Evolutionary conservation across 1,140 invertebrate species (phyloP), one percentile per base, ranked within the genome.

Genomic region (Aleiodes sp.): DNA sequence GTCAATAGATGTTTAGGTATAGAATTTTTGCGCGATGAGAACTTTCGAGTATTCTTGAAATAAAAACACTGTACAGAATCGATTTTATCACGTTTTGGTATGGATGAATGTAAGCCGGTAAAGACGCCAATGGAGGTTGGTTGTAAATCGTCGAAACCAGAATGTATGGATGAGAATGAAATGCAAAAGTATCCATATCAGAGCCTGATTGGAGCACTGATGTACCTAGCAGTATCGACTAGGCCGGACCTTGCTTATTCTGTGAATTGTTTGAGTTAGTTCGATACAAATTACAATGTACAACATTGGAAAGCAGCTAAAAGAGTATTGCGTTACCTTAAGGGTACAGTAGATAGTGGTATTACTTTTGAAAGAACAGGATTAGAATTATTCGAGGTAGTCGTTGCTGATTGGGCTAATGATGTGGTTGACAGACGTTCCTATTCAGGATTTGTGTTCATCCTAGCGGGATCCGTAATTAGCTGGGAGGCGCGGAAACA

Each of bases 241-340:
- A 70, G 87, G 52, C 86, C 86, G 21, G 86, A 88, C 73, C 83
- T 88, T 41, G 64, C 81, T 7, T 87, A 77, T 74, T 70, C 82
- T 28, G 83, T 88, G 0, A 80, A 76, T 66, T 61, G 2, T 10
- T 37, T 69, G 4, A 62, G 57, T 39, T 59, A 69, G 39, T 68
- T 39, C 35, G 61, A 68, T 28, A 31, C 37, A 24, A 57, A 43
- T 16, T 26, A 68, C 19, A 61, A 41, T 16, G 10, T n/a, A 12
- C 2, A n/a, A 29, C 67, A 69, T 31, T 69, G 67, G 67, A 21
- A 24, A 1, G 67, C 67, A 35, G 59, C 70, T 0, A 82, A 83
- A 62, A 60, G 76, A 26, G 71, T 86, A 0, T 57, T 84, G 6
- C 37, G 75, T 9, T 84, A 85, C 59, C 61, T 86, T 21, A 76